phyloP scores from a whole-genome alignment of 2,797 vertebrate genomes.

The Danio aesculapii region DNA sequence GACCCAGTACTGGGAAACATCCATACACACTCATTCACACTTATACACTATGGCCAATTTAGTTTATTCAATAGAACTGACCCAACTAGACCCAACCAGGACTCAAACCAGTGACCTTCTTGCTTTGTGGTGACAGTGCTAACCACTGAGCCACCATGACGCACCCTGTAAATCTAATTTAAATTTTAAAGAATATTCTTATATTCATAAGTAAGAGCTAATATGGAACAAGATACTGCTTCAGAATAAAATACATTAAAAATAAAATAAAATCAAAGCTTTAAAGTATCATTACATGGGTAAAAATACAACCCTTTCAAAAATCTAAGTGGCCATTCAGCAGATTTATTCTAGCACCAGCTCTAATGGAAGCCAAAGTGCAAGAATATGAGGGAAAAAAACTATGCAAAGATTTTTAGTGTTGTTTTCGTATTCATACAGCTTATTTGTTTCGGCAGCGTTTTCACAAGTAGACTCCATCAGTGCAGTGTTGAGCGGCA shows the following conservation, averaged over 20 bases:
- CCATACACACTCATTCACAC: too few species aligned
- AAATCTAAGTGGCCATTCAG: neutral
- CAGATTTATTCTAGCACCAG: neutral
- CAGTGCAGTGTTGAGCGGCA: constrained; percentile 46
- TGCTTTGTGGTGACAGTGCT: too few species aligned
- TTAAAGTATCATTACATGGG: neutral
- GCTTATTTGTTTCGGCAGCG: constrained; percentile 39
- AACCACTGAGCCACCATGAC: too few species aligned
- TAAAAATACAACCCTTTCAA: neutral
- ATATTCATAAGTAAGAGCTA: too few species aligned
- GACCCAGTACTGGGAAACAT: too few species aligned
- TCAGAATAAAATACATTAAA: neutral
- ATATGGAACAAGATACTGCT: too few species aligned
- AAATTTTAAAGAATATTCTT: too few species aligned
- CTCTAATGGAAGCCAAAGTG: constrained; percentile 24
- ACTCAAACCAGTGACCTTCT: too few species aligned
- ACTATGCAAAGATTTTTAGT: constrained; percentile 2
- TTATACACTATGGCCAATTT: too few species aligned
- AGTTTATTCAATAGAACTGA: too few species aligned
- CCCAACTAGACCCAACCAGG: too few species aligned
- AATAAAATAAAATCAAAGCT: neutral
- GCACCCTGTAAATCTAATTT: too few species aligned
- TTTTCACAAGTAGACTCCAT: constrained; percentile 26
- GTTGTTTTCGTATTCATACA: constrained; percentile 54
- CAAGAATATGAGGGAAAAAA: neutral